A percentile compares a stretch with the other conserved stretches of the same genome.
Conservation (phyloP, 1,140 invertebrate species). For the Cydia fagiglandana region DNA sequence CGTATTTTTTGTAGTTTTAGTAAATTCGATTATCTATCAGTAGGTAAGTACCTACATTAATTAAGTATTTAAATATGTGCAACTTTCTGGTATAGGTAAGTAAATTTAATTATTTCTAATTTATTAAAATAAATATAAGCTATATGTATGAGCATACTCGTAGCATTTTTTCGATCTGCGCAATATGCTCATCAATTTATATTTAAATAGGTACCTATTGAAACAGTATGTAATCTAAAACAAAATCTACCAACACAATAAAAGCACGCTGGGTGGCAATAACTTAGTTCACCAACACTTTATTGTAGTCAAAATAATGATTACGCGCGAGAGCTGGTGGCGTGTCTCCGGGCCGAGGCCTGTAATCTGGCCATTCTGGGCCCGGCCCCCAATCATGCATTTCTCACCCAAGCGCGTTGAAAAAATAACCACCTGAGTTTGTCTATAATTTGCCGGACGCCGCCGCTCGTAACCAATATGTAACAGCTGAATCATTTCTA, state of each 20-base stretch:
- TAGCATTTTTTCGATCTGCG: too few species aligned
- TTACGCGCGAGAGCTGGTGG: conserved; percentile 65
- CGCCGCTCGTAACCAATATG: conserved; percentile 43
- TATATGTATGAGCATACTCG: too few species aligned
- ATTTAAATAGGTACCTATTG: too few species aligned
- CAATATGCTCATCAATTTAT: too few species aligned
- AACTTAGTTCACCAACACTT: conserved; percentile 70
- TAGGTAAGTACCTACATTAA: too few species aligned
- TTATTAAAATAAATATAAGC: too few species aligned
- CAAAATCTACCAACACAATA: background rate
- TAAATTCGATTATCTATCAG: too few species aligned
- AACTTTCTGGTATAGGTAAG: too few species aligned
- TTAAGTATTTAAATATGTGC: too few species aligned
- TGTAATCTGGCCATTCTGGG: conserved; percentile 62
- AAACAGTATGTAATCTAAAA: background rate
- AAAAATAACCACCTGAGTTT: conserved; percentile 72
- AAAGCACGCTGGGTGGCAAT: conserved; percentile 61
- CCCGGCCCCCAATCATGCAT: conserved; percentile 75
- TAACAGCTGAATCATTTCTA: conserved; percentile 47
- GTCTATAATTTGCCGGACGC: conserved; percentile 75
- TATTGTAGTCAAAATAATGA: conserved; percentile 75
- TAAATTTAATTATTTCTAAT: too few species aligned
- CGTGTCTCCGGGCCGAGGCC: conserved; percentile 60
- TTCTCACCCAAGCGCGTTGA: conserved; percentile 77
- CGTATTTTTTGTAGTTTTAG: too few species aligned